Evolutionary conservation across 2,797 vertebrate species (phyloP).

Genomic region (Leptodactylus fallax): DNA sequence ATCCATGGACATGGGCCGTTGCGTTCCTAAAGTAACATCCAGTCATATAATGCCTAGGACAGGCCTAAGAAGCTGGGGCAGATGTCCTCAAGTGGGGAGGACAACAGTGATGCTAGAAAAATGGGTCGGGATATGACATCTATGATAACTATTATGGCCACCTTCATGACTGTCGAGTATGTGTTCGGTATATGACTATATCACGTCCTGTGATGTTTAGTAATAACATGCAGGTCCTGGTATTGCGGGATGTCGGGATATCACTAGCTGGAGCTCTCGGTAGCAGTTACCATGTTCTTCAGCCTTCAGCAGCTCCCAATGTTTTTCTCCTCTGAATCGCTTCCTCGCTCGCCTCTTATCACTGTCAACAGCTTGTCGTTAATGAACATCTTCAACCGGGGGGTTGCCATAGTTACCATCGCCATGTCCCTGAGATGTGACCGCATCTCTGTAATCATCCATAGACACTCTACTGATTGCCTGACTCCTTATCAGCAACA

Average conservation of each 20-base stretch:
- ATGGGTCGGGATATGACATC: too few species aligned
- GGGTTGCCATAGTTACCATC: constrained; percentile 50
- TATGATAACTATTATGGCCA: too few species aligned
- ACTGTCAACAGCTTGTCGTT: constrained; percentile 52
- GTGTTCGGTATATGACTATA: too few species aligned
- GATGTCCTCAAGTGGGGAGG: background rate
- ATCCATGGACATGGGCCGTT: too few species aligned
- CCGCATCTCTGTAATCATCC: constrained; percentile 57
- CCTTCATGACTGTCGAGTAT: background rate
- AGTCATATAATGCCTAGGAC: too few species aligned
- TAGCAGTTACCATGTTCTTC: background rate
- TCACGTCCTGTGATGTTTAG: background rate
- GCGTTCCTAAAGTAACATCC: too few species aligned
- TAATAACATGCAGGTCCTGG: too few species aligned
- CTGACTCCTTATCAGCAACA: constrained; percentile 47
- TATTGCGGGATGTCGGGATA: background rate
- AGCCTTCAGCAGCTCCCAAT: background rate
- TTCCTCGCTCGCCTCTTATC: constrained; percentile 51
- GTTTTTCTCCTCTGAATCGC: constrained; percentile 19
- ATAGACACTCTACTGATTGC: constrained; percentile 47
- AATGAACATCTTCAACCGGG: constrained; percentile 47
- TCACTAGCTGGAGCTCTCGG: background rate
- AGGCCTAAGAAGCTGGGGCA: background rate
- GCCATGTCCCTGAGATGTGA: constrained; percentile 23
- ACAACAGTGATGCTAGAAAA: too few species aligned